Evolutionary conservation across 2,113 vertebrate genomes (phyloP), one percentile per base, ranked within the genome.

Genomic region (Pica pica): DNA sequence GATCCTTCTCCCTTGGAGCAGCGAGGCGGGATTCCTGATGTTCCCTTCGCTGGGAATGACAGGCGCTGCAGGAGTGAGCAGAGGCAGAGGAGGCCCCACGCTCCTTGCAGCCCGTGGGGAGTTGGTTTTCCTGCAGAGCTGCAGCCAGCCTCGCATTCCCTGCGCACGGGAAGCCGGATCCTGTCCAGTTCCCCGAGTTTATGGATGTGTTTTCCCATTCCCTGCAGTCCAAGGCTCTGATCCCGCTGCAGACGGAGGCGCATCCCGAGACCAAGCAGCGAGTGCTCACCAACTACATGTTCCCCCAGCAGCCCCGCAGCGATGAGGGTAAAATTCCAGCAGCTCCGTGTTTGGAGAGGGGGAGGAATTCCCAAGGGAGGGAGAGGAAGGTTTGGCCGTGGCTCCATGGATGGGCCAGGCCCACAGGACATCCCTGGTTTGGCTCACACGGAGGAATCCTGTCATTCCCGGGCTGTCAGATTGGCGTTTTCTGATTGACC

Each of bases 211-310:
- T 55, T 49, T 49, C 33, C 83, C 69, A 0, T 12, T n/a, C 22
- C 94, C 80, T n/a, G 21, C 97, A 99, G 99, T 99, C 99, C 97
- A 99, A 99, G 98, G 99, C 99, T 55, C 99, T 99, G 96, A 99
- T 99, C 93, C 99, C 99, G 21, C 98, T 99, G 96, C 99, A 99
- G 97, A 99, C 99, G 9, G 99, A 99, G 97, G 99, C 99, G 50
- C 99, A 99, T 81, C 99, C 99, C 64, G 99, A 99, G 97, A 99
- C 99, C 95, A 99, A 99, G 98, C 99, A 99, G 98, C 98, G 99
- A 79, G 99, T 99, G 26, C 97, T 99, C 96, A 99, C 99, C 93
- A 99, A 99, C 98, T 99, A 99, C 97, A 99, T 99, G 99, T 99
- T 99, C 97, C 99, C 99, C 46, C 99, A 99, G 98, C 99, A 99